Evolutionary conservation across 2,113 vertebrate species (phyloP).

Genomic region (Madoqua kirkii): DNA sequence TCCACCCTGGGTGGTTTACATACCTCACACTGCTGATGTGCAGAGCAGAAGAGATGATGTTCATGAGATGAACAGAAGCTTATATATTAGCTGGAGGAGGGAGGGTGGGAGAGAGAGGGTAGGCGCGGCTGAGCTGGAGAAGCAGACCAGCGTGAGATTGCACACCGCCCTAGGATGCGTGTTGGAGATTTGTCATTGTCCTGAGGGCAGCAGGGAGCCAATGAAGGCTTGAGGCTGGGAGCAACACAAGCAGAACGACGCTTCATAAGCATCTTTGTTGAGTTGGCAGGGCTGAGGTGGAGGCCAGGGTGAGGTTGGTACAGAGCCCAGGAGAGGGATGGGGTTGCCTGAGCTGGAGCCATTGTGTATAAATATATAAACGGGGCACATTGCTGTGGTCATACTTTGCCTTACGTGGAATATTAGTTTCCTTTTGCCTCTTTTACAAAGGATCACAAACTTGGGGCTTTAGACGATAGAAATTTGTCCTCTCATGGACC

Average conservation of each 20-base stretch:
- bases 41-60: not conserved
- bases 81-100: not conserved
- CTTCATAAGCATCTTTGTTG: not conserved
- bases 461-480: not conserved
- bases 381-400: not conserved
- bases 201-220: not conserved
- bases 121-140: not conserved
- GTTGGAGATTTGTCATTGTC: not conserved
- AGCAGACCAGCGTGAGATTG: not conserved
- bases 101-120: not conserved
- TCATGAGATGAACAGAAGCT: not conserved
- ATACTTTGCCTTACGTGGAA: not conserved
- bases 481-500: not conserved
- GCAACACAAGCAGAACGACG: not conserved
- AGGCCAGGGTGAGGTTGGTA: not conserved
- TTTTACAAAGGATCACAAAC: not conserved
- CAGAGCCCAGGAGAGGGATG: not conserved
- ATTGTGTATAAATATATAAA: not conserved
- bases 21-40: not conserved
- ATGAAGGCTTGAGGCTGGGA: not conserved
- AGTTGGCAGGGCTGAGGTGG: not conserved
- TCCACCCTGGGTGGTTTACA: not conserved
- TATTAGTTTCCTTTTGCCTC: not conserved
- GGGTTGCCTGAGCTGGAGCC: accelerated
- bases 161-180: accelerated